phyloP scores from a whole-genome alignment of 2,113 vertebrate species.

The Sula dactylatra region DNA sequence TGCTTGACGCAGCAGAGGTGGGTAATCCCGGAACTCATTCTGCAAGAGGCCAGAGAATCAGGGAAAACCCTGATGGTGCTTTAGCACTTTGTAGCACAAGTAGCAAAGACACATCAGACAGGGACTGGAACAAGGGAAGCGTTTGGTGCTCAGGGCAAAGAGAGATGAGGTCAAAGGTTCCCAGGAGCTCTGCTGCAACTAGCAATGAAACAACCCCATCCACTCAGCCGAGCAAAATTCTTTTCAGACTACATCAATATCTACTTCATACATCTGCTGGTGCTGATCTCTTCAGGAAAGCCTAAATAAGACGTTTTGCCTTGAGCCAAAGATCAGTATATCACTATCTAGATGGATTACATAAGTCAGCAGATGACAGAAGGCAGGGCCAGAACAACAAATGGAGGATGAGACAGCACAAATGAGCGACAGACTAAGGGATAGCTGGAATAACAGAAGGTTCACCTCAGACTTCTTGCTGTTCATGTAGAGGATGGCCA shows the following conservation, averaged over 20 bases:
- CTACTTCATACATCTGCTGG: neutral
- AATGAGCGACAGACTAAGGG: neutral
- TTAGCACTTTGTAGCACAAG: neutral
- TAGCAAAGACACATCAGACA: neutral
- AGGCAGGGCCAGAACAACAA: neutral
- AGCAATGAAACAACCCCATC: neutral
- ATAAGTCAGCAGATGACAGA: neutral
- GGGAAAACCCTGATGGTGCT: neutral
- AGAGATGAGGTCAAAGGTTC: neutral
- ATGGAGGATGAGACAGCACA: neutral
- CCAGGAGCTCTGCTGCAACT: neutral
- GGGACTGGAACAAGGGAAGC: neutral
- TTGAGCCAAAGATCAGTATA: neutral
- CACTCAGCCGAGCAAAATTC: neutral
- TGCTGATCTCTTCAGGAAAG: neutral
- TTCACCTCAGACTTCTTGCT: constrained; percentile 96
- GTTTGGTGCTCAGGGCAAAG: neutral
- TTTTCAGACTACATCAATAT: neutral
- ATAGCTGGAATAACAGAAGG: neutral
- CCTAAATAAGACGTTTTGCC: neutral
- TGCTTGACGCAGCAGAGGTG: constrained; percentile 91
- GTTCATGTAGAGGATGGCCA: constrained; percentile 97
- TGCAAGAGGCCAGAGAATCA: constrained; percentile 25
- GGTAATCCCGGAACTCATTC: constrained; percentile 92
- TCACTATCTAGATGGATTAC: neutral